phyloP scores from a whole-genome alignment of 2,797 vertebrate species.

The Eulemur rubriventer region DNA sequence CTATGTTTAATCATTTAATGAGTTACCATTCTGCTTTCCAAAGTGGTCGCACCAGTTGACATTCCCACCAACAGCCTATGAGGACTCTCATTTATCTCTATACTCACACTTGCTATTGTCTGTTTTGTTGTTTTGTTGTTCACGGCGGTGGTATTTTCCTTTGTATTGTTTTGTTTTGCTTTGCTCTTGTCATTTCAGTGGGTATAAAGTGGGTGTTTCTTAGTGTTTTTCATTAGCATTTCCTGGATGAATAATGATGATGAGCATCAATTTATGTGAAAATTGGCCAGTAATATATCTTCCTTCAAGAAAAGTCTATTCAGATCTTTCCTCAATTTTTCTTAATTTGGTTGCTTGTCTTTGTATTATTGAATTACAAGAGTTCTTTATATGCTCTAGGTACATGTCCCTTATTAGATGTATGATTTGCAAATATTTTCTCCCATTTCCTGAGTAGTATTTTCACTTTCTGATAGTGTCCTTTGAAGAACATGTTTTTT shows the following conservation, averaged over 20 bases:
- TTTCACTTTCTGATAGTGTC: neutral
- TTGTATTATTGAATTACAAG: neutral
- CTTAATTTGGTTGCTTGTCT: neutral
- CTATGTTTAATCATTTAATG: neutral
- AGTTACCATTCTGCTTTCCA: neutral
- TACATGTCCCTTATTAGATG: neutral
- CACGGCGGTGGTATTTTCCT: neutral
- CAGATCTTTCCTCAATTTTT: neutral
- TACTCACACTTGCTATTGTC: neutral
- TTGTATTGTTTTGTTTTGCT: neutral
- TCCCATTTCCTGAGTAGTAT: neutral
- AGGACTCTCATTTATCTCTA: neutral
- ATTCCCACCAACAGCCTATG: neutral
- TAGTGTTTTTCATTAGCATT: neutral
- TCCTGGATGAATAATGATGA: neutral
- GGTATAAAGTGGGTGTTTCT: neutral
- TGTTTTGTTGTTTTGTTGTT: neutral
- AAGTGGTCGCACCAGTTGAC: neutral
- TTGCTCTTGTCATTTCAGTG: neutral
- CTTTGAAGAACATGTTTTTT: neutral
- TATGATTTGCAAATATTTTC: neutral
- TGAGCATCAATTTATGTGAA: neutral
- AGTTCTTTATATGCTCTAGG: neutral
- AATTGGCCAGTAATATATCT: neutral
- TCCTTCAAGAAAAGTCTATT: neutral